Evolutionary conservation across 2,888 invertebrate species (phyloP).

Genomic region (Napeogenes sylphis): DNA sequence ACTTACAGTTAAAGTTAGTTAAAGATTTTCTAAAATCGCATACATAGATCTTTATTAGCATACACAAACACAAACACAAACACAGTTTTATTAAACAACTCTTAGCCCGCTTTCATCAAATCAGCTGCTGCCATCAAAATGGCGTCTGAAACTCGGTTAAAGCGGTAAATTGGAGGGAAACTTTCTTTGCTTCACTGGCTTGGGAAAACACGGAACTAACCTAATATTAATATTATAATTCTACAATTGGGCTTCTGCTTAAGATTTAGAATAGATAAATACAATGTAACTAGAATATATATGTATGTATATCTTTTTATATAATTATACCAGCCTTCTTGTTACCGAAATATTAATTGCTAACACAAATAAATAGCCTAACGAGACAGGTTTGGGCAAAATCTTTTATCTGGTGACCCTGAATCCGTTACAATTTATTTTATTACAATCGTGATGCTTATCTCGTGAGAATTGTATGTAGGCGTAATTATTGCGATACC

Average conservation of each 20-base stretch:
- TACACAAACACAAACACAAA: slow-evolving; percentile 8
- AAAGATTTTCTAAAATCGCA: not conserved
- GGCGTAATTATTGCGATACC: slow-evolving; percentile 23
- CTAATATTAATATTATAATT: slow-evolving; percentile 10
- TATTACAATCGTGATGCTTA: slow-evolving; percentile 26
- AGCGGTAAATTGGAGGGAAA: slow-evolving; percentile 47
- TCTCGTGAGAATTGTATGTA: slow-evolving; percentile 30
- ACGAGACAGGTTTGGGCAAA: not conserved
- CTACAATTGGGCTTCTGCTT: too few relatives aligned
- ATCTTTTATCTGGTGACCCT: slow-evolving; percentile 24
- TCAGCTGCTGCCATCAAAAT: slow-evolving; percentile 6
- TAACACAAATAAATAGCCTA: too few relatives aligned
- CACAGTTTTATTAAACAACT: slow-evolving; percentile 8
- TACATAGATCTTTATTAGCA: slow-evolving; percentile 9
- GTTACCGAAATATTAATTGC: too few relatives aligned
- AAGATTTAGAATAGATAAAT: not conserved
- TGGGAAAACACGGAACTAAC: slow-evolving; percentile 25
- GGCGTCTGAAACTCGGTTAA: slow-evolving; percentile 4
- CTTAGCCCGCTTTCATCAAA: slow-evolving; percentile 47
- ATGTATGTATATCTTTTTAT: too few relatives aligned
- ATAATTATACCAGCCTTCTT: too few relatives aligned
- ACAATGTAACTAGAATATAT: too few relatives aligned
- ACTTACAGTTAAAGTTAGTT: not conserved
- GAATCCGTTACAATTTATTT: slow-evolving; percentile 28
- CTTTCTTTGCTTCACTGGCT: slow-evolving; percentile 53